Evolutionary conservation across 2,888 invertebrate genomes (phyloP), one percentile per base, ranked within the genome.

Genomic region (Drosophila neonasuta): DNA sequence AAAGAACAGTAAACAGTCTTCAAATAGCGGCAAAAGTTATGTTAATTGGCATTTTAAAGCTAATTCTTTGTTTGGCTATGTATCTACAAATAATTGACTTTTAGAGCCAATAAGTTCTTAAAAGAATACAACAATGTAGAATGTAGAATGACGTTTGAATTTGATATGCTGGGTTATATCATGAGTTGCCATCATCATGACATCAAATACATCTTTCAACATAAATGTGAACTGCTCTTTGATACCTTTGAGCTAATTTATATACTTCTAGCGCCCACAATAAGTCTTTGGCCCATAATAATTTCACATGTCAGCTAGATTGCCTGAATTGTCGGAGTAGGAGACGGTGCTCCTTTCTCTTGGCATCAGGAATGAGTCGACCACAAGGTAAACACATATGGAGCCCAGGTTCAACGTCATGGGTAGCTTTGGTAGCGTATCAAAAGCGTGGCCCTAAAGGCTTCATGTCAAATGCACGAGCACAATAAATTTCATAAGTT

Each of bases 391-490:
- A 52, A 51, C 54, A 66, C 55, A 65, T 52, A 63, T 60, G 56
- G 59, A 59, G 13, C 11, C 42, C 34, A 34, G 50, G 32, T 62
- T 61, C 39, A 46, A 39, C 59, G 48, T 52, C 29, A 48, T 41
- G 46, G 36, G 44, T 36, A 36, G 36, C 36, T 68, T 51, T 50
- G 65, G 58, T 64, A 50, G 70, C 55, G 72, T 71, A 78, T 78
- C 78, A 75, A 75, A 72, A 73, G 67, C 64, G 49, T 73, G 45
- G 69, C 79, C 79, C 78, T 69, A 63, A 80, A 75, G 79, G 79
- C 79, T 81, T 80, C 73, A 75, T 79, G 80, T 80, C 80, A 80
- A 81, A 75, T 79, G 80, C 80, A 80, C 61, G 77, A 81, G 68
- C 72, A 65, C 68, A 81, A 80, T 80, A 80, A 80, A 80, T 81